Conservation (phyloP, 1,140 invertebrate species). For the Conopomorpha cramerella region DNA sequence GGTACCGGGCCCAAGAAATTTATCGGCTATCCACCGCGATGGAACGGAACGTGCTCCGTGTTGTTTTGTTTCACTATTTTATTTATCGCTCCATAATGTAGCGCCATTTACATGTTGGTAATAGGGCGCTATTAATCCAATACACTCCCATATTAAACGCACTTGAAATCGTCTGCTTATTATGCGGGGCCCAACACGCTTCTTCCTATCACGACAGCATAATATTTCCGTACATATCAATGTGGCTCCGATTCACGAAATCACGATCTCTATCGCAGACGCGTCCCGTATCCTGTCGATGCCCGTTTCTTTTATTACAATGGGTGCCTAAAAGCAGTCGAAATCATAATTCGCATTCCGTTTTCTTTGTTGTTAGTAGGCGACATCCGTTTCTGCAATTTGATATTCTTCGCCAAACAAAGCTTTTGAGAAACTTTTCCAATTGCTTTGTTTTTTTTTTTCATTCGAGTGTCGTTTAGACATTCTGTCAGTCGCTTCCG, state of each 20-base stretch:
- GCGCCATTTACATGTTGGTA: constrained; percentile 20
- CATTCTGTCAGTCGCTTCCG: constrained; percentile 44
- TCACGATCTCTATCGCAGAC: no score
- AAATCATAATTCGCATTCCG: constrained; percentile 37
- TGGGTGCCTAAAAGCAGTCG: no score
- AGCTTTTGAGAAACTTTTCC: constrained; percentile 28
- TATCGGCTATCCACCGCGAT: constrained; percentile 19
- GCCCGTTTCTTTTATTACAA: no score
- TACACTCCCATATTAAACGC: constrained; percentile 33
- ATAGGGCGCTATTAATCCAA: constrained; percentile 25
- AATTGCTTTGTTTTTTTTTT: constrained; percentile 36
- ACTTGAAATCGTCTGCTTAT: constrained; percentile 37
- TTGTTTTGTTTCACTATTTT: constrained; percentile 13
- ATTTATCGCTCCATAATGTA: constrained; percentile 17
- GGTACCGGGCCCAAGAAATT: constrained; percentile 25
- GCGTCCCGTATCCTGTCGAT: constrained; percentile 40
- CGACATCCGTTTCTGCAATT: constrained; percentile 25
- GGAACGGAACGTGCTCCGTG: constrained; percentile 9
- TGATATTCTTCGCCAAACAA: constrained; percentile 39
- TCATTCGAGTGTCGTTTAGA: constrained; percentile 25
- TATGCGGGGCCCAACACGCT: constrained; percentile 27
- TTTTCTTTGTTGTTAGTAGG: no score
- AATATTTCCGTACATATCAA: constrained; percentile 46
- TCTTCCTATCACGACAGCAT: constrained; percentile 49
- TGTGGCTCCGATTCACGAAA: constrained; percentile 31